Base-by-base conservation (phyloP, 2,113 vertebrate genomes). In the Cairina moschata region DNA sequence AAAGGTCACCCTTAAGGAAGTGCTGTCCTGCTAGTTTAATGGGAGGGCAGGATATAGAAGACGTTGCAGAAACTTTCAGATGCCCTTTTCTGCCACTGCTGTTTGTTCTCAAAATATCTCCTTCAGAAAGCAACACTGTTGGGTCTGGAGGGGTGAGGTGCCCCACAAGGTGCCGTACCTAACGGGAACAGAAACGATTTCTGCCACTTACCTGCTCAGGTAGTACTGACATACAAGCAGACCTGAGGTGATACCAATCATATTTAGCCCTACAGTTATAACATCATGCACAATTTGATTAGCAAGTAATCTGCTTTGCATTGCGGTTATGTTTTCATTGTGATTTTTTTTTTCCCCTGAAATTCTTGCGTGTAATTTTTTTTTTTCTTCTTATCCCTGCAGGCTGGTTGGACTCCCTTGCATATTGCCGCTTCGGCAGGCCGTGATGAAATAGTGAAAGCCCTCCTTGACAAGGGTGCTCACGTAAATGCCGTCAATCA, bases 361-460 rank as follows among this genome's bases (percentile, higher is more conserved):
- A 86, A 60, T 25, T 52, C 15, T 4, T 52, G 15, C 6, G 71
- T 60, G 62, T 32, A 59, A 26, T 67, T 36, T 0, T 22, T 48
- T 48, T 48, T 7, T 52, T 29, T 90, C 48, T 62, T 21, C 54
- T 84, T 72, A 36, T 12, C 17, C 48, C 58, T 94, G 4, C 66
- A 99, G 99, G 98, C 98, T 56, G 98, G 97, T 2, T 99, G 99
- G 99, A 98, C 98, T 50, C 99, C 99, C 67, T 97, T 99, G 86
- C 99, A 99, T 93, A 99, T 99, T 34, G 99, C 99, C 9, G 98
- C 99, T 14, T 99, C 99, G 7, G 99, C 99, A 31, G 99, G 99
- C 71, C 98, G 99, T 31, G 99, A 99, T 87, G 99, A 99, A 55
- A 99, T 99, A 18, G 99, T 99, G 67, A 98, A 95, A 93, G 97